Conservation (phyloP, 2,888 invertebrate genomes). For the Acholoe squamosa region DNA sequence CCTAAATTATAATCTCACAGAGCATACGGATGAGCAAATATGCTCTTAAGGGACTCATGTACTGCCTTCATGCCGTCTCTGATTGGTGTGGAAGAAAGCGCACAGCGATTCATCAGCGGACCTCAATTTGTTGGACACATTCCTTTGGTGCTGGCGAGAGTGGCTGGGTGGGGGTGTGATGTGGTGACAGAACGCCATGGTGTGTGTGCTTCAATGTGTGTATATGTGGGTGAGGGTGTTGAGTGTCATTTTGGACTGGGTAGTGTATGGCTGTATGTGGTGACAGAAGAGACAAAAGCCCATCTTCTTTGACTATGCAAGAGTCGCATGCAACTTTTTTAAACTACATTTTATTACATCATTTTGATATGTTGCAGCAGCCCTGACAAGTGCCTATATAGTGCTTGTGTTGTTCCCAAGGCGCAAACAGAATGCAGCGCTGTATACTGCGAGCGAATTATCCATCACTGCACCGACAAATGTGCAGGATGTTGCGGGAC, state of each 20-base stretch:
- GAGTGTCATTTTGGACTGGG: background rate
- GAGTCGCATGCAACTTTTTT: too few relatives aligned
- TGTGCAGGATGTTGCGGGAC: too few relatives aligned
- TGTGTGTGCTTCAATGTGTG: background rate
- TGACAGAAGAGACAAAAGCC: background rate
- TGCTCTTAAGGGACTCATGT: slow-evolving; percentile 11
- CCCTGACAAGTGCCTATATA: too few relatives aligned
- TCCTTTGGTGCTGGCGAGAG: background rate
- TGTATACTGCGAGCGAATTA: too few relatives aligned
- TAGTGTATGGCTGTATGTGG: background rate
- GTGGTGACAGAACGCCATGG: background rate
- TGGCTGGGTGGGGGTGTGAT: background rate
- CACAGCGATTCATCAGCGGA: slow-evolving; percentile 40
- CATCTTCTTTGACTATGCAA: too few relatives aligned
- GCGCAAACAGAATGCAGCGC: too few relatives aligned
- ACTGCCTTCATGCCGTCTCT: slow-evolving; percentile 14
- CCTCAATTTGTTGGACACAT: slow-evolving; percentile 45
- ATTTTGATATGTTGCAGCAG: too few relatives aligned
- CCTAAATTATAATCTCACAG: background rate
- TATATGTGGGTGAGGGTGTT: background rate
- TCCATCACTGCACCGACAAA: too few relatives aligned
- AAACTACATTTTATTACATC: too few relatives aligned
- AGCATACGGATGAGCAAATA: slow-evolving; percentile 30
- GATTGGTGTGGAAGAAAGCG: slow-evolving; percentile 27
- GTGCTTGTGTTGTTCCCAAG: too few relatives aligned